phyloP scores from a whole-genome alignment of 92 coral and sea anemone species.

The Parazoanthus darwini region DNA sequence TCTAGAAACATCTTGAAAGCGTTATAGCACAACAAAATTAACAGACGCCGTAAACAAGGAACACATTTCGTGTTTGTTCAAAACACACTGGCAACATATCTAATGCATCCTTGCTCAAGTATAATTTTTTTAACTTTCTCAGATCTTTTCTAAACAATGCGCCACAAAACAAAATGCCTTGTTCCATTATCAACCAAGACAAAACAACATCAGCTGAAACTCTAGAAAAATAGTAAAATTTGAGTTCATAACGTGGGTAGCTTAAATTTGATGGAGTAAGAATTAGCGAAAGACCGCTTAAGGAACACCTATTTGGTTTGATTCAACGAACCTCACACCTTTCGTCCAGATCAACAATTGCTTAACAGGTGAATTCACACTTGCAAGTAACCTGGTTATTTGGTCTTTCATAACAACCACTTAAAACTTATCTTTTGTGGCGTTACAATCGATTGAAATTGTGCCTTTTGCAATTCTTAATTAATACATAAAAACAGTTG shows the following conservation, averaged over 20 bases:
- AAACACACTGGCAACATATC: background rate
- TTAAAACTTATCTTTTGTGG: background rate
- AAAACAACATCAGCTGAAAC: background rate
- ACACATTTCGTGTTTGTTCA: background rate
- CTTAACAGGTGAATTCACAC: constrained; percentile 14
- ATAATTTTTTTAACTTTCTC: background rate
- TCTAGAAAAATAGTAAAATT: background rate
- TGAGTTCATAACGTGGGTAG: background rate
- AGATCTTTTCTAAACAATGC: background rate
- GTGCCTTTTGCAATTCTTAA: constrained; percentile 32
- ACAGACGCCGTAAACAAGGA: background rate
- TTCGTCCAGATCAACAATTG: constrained; percentile 16
- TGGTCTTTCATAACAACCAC: constrained; percentile 1
- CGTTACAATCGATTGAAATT: constrained; percentile 27
- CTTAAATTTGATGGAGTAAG: background rate
- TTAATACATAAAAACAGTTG: background rate
- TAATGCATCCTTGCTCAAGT: background rate
- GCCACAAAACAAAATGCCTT: background rate
- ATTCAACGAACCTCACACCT: background rate
- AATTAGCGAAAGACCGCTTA: background rate
- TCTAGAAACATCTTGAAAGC: constrained; percentile 4
- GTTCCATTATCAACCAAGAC: background rate
- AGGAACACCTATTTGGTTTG: background rate
- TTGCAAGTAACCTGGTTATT: background rate
- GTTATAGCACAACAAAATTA: background rate